These are phyloP conservation scores for Drosophila insularis DNA, from an alignment of 1,140 invertebrate genomes.

Conservation along the genomic window DNA sequence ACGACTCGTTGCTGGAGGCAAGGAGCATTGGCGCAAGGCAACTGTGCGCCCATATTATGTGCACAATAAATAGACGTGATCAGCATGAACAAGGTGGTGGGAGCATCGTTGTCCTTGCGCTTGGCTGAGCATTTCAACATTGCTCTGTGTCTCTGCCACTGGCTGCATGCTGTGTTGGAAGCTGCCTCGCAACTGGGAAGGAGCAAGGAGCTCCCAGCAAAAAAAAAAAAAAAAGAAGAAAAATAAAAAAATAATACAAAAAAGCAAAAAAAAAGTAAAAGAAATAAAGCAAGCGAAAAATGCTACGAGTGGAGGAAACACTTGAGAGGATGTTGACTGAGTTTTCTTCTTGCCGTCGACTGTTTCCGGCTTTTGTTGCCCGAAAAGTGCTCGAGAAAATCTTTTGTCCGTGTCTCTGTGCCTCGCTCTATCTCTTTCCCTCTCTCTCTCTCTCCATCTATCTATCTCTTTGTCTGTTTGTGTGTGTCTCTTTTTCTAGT, in stretches of 20 bases:
- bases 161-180: constrained; percentile 56
- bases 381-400: constrained; percentile 76
- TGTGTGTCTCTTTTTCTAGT: constrained; percentile 8
- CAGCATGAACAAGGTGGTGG: constrained; percentile 70
- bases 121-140: constrained; percentile 64
- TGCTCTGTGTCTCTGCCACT: constrained; percentile 39
- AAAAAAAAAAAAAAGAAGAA: constrained; percentile 13
- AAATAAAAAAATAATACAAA: constrained; percentile 7
- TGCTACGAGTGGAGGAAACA: constrained; percentile 60
- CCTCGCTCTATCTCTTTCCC: neutral
- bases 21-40: constrained; percentile 34
- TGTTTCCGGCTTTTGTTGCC: constrained; percentile 78
- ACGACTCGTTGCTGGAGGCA: constrained; percentile 10
- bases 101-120: constrained; percentile 65
- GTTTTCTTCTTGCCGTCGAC: constrained; percentile 61
- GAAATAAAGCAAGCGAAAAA: neutral
- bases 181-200: neutral
- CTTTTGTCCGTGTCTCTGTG: constrained; percentile 55
- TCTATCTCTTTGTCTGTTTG: neutral
- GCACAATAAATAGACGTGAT: constrained; percentile 83
- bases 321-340: constrained; percentile 76
- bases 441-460: neutral
- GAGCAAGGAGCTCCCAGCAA: constrained; percentile 21
- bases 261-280: constrained; percentile 17
- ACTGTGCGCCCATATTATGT: constrained; percentile 81